Conservation (phyloP, 2,113 vertebrate genomes). For the Propithecus coquereli region DNA sequence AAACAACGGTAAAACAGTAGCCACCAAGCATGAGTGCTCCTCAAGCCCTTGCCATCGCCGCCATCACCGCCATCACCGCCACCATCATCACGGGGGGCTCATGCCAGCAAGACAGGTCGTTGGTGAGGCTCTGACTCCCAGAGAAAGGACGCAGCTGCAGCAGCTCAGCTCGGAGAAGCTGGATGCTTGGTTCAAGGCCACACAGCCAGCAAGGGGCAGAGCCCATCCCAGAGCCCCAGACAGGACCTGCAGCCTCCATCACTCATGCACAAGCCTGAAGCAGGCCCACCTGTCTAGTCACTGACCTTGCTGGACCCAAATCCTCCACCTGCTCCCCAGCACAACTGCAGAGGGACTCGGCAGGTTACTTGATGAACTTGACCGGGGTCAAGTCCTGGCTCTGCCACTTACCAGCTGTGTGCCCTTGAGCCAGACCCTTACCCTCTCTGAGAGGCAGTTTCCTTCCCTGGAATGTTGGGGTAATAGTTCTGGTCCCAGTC, state of each 20-base stretch:
- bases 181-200: too few relatives aligned
- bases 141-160: too few relatives aligned
- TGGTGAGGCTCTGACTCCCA: too few relatives aligned
- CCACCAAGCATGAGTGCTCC: accelerated
- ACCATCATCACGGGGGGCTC: too few relatives aligned
- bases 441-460: background rate
- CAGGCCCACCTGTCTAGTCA: accelerated
- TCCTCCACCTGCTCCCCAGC: background rate
- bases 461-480: background rate
- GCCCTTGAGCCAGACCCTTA: background rate
- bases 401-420: background rate
- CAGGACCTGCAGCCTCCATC: too few relatives aligned
- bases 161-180: too few relatives aligned
- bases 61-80: too few relatives aligned
- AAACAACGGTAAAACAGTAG: background rate
- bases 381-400: background rate
- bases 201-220: too few relatives aligned
- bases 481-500: background rate
- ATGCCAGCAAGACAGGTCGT: too few relatives aligned
- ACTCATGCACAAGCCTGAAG: background rate
- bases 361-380: background rate
- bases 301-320: background rate
- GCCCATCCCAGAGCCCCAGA: too few relatives aligned
- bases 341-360: background rate
- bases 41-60: background rate